phyloP scores from a whole-genome alignment of 2,113 vertebrate species.

The Cebus imitator region DNA sequence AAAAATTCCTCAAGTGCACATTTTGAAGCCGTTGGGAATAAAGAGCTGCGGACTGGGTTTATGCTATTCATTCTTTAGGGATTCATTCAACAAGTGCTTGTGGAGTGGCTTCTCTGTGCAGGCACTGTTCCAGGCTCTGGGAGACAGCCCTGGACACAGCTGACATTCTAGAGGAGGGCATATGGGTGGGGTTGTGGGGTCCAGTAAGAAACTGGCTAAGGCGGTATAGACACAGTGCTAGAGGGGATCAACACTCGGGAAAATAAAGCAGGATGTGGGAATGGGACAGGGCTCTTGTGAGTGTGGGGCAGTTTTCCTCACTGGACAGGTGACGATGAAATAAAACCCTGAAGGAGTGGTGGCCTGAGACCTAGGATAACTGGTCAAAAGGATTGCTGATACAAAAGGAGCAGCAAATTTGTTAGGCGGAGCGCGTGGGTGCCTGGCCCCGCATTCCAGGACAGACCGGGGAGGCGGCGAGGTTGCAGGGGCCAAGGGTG shows the following conservation, averaged over 20 bases:
- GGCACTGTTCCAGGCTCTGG: no score
- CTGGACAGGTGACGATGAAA: not conserved
- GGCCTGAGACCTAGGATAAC: no score
- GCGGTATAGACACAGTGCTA: fast-evolving
- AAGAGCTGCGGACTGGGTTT: not conserved
- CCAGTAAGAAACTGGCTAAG: not conserved
- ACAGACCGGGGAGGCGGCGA: fast-evolving
- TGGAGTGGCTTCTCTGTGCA: not conserved
- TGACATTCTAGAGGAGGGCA: not conserved
- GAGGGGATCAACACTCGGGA: not conserved
- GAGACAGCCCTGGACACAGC: not conserved
- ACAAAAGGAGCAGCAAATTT: no score
- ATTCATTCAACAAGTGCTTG: not conserved
- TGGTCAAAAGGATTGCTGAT: not conserved
- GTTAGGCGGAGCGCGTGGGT: fast-evolving
- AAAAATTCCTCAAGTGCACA: not conserved
- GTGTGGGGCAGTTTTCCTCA: not conserved
- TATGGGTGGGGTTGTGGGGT: not conserved
- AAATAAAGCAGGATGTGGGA: not conserved
- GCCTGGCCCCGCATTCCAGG: not conserved
- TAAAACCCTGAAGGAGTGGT: not conserved
- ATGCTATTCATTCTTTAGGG: not conserved
- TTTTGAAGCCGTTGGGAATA: not conserved
- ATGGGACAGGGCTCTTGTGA: fast-evolving
- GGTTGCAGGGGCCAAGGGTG: fast-evolving